Evolutionary conservation across 2,113 vertebrate genomes (phyloP).

Genomic region (Notarius quadriscutis): DNA sequence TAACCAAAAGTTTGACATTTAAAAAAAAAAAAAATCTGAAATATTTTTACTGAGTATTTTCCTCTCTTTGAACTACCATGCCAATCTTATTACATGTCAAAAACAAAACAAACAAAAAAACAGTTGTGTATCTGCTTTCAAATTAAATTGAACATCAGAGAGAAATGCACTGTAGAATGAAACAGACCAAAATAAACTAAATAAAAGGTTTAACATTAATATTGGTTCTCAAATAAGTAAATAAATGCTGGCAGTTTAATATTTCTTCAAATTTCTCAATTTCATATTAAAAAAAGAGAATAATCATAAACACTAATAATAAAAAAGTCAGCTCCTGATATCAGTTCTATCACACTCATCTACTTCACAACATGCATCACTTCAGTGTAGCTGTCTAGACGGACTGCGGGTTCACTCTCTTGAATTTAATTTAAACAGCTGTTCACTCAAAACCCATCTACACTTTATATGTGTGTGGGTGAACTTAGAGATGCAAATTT

Average conservation of each 20-base stretch:
- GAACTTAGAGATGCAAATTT: slow-evolving; percentile 20
- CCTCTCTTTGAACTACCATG: background rate
- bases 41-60: background rate
- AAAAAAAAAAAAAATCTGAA: background rate
- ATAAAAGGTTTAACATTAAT: slow-evolving; percentile 10
- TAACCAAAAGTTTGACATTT: background rate
- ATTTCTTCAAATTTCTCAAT: background rate
- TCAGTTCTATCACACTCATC: slow-evolving; percentile 71
- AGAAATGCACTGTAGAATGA: background rate
- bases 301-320: slow-evolving; percentile 15
- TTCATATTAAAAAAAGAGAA: background rate
- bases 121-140: background rate
- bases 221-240: slow-evolving; percentile 18
- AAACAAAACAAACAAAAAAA: background rate
- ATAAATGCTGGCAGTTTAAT: background rate
- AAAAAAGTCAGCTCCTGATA: slow-evolving; percentile 32
- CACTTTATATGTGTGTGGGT: slow-evolving; percentile 26
- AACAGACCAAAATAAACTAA: background rate
- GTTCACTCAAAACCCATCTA: slow-evolving; percentile 59
- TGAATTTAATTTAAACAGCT: slow-evolving; percentile 78
- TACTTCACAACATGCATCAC: slow-evolving; percentile 73
- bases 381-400: slow-evolving; percentile 73
- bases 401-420: slow-evolving; percentile 59
- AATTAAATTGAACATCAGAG: background rate
- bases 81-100: background rate